A percentile compares a stretch with the other conserved stretches of the same genome.
These are phyloP conservation scores for Urocolius indicus DNA, from an alignment of 2,113 vertebrate genomes.

Conservation along the genomic window DNA sequence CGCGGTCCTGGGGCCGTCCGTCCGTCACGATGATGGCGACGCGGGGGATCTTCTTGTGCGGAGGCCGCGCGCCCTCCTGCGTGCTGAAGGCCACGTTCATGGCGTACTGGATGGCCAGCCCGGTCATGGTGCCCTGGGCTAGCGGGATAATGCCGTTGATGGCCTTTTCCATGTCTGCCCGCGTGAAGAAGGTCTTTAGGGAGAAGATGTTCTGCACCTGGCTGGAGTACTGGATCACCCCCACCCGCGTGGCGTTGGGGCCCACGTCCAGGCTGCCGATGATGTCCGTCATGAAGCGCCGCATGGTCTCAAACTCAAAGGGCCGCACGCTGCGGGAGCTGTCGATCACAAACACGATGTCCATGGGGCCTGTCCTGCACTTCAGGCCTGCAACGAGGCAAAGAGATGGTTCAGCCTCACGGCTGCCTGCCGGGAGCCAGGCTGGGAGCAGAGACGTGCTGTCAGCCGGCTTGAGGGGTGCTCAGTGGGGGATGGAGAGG, in stretches of 20 bases:
- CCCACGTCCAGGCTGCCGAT: conserved; percentile 89
- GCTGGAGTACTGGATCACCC: conserved; percentile 97
- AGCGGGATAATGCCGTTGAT: conserved; percentile 90
- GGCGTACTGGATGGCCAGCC: conserved; percentile 92
- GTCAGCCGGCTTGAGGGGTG: fast-evolving
- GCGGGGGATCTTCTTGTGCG: conserved; percentile 83
- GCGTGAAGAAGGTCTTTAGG: conserved; percentile 83
- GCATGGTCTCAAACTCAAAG: conserved; percentile 95
- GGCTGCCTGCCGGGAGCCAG: background rate
- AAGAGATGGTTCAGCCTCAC: background rate
- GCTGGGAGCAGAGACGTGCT: background rate
- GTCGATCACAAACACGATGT: conserved; percentile 96
- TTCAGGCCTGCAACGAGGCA: conserved; percentile 69
- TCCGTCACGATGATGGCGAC: conserved; percentile 93
- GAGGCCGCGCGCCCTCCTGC: conserved; percentile 85
- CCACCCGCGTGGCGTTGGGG: conserved; percentile 85
- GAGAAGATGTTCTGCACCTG: conserved; percentile 96
- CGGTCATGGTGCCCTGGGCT: conserved; percentile 97
- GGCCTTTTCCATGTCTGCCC: conserved; percentile 86
- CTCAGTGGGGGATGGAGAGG: background rate
- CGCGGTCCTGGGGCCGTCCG: conserved; percentile 93
- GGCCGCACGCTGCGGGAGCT: conserved; percentile 95
- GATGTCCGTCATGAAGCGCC: conserved; percentile 94
- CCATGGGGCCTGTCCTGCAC: conserved; percentile 89
- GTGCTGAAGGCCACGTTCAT: conserved; percentile 90